Evolutionary conservation across 2,113 vertebrate species (phyloP).

Genomic region (Forbesichthys agassizii): DNA sequence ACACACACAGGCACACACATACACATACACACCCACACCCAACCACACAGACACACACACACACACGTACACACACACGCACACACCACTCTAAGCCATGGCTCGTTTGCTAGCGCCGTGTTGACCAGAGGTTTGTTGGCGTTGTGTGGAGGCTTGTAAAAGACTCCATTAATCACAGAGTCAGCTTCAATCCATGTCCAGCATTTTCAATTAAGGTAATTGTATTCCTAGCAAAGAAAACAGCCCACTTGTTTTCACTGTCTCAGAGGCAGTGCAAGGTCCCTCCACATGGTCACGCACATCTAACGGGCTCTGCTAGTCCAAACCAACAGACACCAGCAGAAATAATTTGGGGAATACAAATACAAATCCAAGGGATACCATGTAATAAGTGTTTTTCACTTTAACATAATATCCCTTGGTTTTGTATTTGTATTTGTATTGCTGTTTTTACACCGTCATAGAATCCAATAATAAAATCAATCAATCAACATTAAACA

Average conservation of each 20-base stretch:
- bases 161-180: slow-evolving; percentile 63
- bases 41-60: neutral
- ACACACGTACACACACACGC: neutral
- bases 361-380: no score
- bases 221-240: slow-evolving; percentile 51
- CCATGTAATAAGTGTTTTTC: no score
- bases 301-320: no score
- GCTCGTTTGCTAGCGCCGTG: slow-evolving; percentile 32
- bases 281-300: no score
- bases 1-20: slow-evolving; percentile 1
- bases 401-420: no score
- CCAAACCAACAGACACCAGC: no score
- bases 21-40: neutral
- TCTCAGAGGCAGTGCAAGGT: no score
- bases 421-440: no score
- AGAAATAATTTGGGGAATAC: no score
- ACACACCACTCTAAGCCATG: neutral
- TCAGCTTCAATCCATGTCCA: slow-evolving; percentile 66
- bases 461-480: no score
- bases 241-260: slow-evolving; percentile 34
- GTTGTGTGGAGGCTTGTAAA: slow-evolving; percentile 43
- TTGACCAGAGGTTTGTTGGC: slow-evolving; percentile 36
- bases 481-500: no score
- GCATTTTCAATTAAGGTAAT: slow-evolving; percentile 65
- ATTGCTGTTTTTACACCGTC: no score